These are phyloP conservation scores for Drosophila pegasa DNA, from an alignment of 2,888 invertebrate genomes.

Conservation along the genomic window DNA sequence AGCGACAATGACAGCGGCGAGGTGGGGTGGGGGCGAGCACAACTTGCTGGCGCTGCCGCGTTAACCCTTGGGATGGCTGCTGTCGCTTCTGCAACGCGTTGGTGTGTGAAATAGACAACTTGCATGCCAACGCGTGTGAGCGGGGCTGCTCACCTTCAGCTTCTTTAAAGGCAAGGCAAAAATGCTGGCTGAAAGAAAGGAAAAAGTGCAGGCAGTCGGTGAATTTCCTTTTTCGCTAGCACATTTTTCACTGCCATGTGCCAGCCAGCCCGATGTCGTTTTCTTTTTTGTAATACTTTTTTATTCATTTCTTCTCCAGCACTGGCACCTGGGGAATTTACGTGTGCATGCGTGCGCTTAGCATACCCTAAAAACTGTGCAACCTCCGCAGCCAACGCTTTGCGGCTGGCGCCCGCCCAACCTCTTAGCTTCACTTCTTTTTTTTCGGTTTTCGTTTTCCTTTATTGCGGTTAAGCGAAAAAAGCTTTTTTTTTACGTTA, in stretches of 20 bases:
- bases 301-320: slow-evolving; percentile 34
- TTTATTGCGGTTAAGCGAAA: slow-evolving; percentile 59
- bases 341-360: slow-evolving; percentile 71
- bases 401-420: not conserved
- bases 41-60: slow-evolving; percentile 4
- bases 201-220: slow-evolving; percentile 33
- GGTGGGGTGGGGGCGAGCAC: slow-evolving; percentile 1
- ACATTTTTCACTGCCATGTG: slow-evolving; percentile 72
- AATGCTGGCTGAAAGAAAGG: slow-evolving; percentile 6
- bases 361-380: slow-evolving; percentile 42
- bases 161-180: slow-evolving; percentile 43
- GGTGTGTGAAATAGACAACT: slow-evolving; percentile 78
- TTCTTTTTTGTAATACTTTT: slow-evolving; percentile 3
- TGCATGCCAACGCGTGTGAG: slow-evolving; percentile 51
- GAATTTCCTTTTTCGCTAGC: slow-evolving; percentile 58
- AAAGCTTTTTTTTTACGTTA: slow-evolving; percentile 45
- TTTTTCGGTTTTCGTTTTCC: slow-evolving; percentile 1
- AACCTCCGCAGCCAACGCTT: slow-evolving; percentile 1
- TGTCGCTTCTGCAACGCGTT: slow-evolving; percentile 62
- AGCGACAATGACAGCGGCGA: slow-evolving; percentile 44
- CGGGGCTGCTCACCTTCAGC: slow-evolving; percentile 40
- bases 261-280: slow-evolving; percentile 61
- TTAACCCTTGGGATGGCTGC: slow-evolving; percentile 30
- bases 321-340: slow-evolving; percentile 71
- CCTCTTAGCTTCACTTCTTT: not conserved